Percentiles rank a stretch among this genome's conserved stretches.
phyloP scores from a whole-genome alignment of 2,888 invertebrate species.

The Pedicia rivosa region DNA sequence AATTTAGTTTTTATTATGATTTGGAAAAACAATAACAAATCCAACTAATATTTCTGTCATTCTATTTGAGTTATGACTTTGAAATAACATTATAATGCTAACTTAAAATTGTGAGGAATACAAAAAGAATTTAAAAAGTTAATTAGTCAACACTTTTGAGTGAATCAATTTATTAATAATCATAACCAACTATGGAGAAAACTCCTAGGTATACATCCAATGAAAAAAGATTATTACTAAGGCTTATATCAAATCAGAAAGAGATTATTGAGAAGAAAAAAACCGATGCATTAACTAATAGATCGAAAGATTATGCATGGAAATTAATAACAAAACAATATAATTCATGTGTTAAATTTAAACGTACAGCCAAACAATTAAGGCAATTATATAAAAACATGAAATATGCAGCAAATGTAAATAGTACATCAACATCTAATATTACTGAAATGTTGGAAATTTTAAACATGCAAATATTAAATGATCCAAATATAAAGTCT shows the following conservation, averaged over 20 bases:
- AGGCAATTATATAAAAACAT: conserved; percentile 30
- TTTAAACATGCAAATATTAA: conserved; percentile 4
- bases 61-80: too few species aligned
- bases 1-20: too few species aligned
- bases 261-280: conserved; percentile 29
- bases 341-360: conserved; percentile 28
- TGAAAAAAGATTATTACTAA: conserved; percentile 29
- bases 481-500: not conserved
- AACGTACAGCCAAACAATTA: conserved; percentile 28
- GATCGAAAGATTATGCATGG: conserved; percentile 30
- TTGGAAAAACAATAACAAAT: too few species aligned
- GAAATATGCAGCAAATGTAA: conserved; percentile 15
- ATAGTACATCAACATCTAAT: conserved; percentile 2
- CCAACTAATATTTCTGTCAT: too few species aligned
- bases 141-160: too few species aligned
- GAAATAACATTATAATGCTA: too few species aligned
- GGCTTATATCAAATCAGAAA: conserved; percentile 30
- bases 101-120: too few species aligned
- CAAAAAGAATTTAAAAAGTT: too few species aligned
- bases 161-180: too few species aligned
- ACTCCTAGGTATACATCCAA: conserved; percentile 28
- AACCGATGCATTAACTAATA: conserved; percentile 27
- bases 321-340: conserved; percentile 29
- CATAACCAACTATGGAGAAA: conserved; percentile 26
- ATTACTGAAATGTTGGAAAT: conserved; percentile 3